These are phyloP conservation scores for Petrolisthes manimaculis DNA, from an alignment of 2,888 invertebrate species.

Conservation along the genomic window DNA sequence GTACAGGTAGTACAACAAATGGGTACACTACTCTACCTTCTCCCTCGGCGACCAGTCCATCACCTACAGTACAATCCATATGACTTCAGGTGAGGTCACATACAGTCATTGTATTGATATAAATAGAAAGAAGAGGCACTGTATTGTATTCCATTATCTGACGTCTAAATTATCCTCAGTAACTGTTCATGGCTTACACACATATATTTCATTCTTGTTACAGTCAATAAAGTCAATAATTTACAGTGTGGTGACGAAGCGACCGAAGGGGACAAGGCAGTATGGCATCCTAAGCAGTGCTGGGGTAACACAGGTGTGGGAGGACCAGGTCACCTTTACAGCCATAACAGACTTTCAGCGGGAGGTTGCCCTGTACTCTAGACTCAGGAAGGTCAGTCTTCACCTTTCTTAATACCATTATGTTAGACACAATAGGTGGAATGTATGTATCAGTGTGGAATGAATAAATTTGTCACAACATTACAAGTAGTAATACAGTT, in stretches of 20 bases:
- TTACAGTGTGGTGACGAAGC: conserved; percentile 32
- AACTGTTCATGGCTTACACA: too few species aligned
- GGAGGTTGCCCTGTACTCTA: conserved; percentile 31
- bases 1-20: conserved; percentile 35
- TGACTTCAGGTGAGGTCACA: conserved; percentile 46
- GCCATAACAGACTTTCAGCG: conserved; percentile 47
- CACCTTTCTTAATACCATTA: too few species aligned
- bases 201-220: too few species aligned
- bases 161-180: too few species aligned
- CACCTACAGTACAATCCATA: conserved; percentile 54
- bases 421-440: too few species aligned
- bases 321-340: conserved; percentile 47
- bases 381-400: conserved; percentile 36
- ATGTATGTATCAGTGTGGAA: too few species aligned
- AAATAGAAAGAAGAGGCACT: background rate
- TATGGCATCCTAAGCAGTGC: conserved; percentile 52
- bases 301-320: conserved; percentile 55
- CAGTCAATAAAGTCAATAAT: background rate
- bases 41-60: conserved; percentile 31
- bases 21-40: conserved; percentile 50
- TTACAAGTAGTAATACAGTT: background rate
- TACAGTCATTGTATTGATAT: background rate
- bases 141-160: too few species aligned
- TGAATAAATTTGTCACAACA: background rate
- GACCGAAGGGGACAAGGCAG: conserved; percentile 32